Base-by-base conservation (phyloP, 2,888 invertebrate genomes). In the Drosophila kuntzei region DNA sequence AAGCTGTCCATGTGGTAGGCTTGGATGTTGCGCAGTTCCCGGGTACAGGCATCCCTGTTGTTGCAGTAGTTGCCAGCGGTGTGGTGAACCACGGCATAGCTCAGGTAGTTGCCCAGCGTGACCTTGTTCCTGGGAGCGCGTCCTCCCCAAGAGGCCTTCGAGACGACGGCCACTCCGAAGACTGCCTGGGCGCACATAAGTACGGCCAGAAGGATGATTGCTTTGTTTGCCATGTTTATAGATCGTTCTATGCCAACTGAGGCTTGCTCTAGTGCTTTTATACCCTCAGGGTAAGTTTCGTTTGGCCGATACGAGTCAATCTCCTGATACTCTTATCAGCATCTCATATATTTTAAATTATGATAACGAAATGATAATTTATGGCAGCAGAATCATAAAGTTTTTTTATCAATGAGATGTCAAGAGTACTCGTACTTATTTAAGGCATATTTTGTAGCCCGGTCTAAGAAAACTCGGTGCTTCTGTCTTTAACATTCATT, bases 21-120 rank as follows among this genome's bases (percentile, higher is more conserved):
- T 71, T 90, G 90, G 57, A 90, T 90, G 49, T 66, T 80, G 25
- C 76, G 76, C 74, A 90, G 86, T 29, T 71, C 70, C 14, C 73
- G 61, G 14, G 55, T 63, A 58, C 90, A 90, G 27, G 72, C 76
- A 25, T 61, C 63, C 29, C 61, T 46, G 22, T 78, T 87, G 50
- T 37, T 76, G 71, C 86, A 87, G 59, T 80, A 87, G 60, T 71
- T 71, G 25, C 79, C 80, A 1, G 79, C 80, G 8, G 89, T 83
- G 58, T 90, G 90, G 51, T 90, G 89, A 20, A 90, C 69, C 5
- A 89, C 72, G 5, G 73, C 79, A 29, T 81, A 89, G 60, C 50
- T 41, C 39, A 88, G 49, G 27, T 63, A 58, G 18, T 61, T 81
- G 29, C 54, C 69, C 43, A 89, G 54, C 1, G 64, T 34, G 8